Evolutionary conservation across 2,797 vertebrate genomes (phyloP).

Genomic region (Erpetoichthys calabaricus): DNA sequence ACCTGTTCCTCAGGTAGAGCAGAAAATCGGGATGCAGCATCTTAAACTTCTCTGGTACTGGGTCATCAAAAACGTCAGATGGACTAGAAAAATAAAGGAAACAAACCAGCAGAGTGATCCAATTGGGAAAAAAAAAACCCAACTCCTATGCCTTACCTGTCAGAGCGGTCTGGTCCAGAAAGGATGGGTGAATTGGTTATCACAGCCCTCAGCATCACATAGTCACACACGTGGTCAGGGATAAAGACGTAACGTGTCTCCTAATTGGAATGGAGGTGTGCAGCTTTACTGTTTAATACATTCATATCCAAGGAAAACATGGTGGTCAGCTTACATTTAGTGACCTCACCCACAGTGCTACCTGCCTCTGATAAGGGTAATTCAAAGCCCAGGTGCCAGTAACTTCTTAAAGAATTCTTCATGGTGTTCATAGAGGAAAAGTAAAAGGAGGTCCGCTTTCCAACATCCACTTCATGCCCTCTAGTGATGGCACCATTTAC

Average conservation of each 20-base stretch:
- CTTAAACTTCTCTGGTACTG: slow-evolving; percentile 40
- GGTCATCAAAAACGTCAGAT: slow-evolving; percentile 8
- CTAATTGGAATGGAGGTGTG: slow-evolving; percentile 21
- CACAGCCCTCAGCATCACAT: slow-evolving; percentile 51
- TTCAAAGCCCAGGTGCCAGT: slow-evolving; percentile 31
- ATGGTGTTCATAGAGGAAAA: slow-evolving; percentile 66
- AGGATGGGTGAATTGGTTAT: slow-evolving; percentile 28
- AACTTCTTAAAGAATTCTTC: slow-evolving; percentile 49
- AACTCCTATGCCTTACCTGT: slow-evolving; percentile 16
- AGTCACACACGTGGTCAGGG: slow-evolving; percentile 60
- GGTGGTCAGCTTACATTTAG: too few species aligned
- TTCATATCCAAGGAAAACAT: too few species aligned
- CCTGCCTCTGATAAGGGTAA: slow-evolving; percentile 37
- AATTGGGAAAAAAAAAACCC: too few species aligned
- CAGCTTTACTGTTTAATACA: too few species aligned
- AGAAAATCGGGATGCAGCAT: slow-evolving; percentile 64
- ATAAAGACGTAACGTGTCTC: slow-evolving; percentile 59
- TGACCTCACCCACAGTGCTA: too few species aligned
- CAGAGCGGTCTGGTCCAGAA: slow-evolving; percentile 29
- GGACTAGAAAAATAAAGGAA: slow-evolving; percentile 7
- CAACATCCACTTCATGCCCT: slow-evolving; percentile 58
- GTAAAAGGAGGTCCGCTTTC: slow-evolving; percentile 58
- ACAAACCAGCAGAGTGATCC: slow-evolving; percentile 6
- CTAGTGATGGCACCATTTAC: slow-evolving; percentile 50
- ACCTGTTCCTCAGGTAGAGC: slow-evolving; percentile 66